Conservation (phyloP, 2,113 vertebrate genomes). For the Pterocles orientalis region DNA sequence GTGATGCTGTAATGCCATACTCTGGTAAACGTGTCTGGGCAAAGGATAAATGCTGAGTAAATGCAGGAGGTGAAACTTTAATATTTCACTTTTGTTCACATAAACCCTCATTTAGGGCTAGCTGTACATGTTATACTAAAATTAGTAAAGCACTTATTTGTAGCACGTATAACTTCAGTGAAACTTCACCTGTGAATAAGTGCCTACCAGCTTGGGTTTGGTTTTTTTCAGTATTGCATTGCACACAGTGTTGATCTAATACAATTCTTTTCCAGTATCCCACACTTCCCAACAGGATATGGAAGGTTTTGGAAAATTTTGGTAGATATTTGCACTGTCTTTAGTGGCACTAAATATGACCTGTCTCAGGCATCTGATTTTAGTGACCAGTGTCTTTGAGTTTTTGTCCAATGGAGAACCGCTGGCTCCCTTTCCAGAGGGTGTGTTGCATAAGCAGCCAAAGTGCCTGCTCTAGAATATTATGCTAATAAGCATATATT, state of each 20-base stretch:
- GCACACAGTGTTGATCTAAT: background rate
- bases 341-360: background rate
- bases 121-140: background rate
- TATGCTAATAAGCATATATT: background rate
- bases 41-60: background rate
- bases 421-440: background rate
- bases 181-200: background rate
- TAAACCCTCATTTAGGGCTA: background rate
- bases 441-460: background rate
- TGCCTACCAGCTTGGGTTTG: background rate
- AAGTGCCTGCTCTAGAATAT: rapidly evolving
- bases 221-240: background rate
- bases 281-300: background rate
- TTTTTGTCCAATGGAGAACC: background rate
- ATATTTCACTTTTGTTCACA: background rate
- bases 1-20: background rate
- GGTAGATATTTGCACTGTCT: background rate
- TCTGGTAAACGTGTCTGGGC: background rate
- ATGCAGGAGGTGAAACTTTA: background rate
- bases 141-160: background rate
- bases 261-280: background rate
- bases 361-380: background rate
- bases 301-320: background rate
- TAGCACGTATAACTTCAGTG: background rate
- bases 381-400: background rate